Evolutionary conservation across 2,888 invertebrate species (phyloP), one percentile per base, ranked within the genome.

Genomic region (Eupithecia abbreviata): DNA sequence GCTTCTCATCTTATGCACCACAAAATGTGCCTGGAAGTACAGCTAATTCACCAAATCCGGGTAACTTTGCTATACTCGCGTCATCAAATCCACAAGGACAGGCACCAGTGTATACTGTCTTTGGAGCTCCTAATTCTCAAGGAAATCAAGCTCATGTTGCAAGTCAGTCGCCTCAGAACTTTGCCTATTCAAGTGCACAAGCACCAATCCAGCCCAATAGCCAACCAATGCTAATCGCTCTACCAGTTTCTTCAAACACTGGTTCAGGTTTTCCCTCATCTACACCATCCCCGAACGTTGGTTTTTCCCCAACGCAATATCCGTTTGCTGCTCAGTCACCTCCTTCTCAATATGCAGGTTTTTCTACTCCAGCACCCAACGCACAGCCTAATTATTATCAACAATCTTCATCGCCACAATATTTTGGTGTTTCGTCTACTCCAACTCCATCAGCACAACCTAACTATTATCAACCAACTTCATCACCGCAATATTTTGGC

Each of bases 391-490:
- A 42, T 1, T 73, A 67, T 68, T 51, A 69, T 47, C 69, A 69
- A 47, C 47, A 3, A 69, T 10, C 66, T 55, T 68, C 72, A 55
- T 18, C 71, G 0, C 51, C 49, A 45, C 75, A 71, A 15, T 58
- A 72, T 58, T 18, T 55, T 74, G 74, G 74, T 13, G 62, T 9
- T 68, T 68, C 77, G 6, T 51, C 73, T 15, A 62, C 77, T 41
- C 73, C 45, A 72, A 30, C 75, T 62, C 71, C 75, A 55, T 68
- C 77, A 47, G 77, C 82, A 80, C 68, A 78, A 47, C 83, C 67
- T 18, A 66, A 76, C 3, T 86, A 82, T 74, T 84, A 86, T 10
- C 85, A 86, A 6, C 82, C 86, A 41, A 42, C 74, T 15, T 58
- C 45, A 49, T 47, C 73, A 9, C 74, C 77, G 49, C 77, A 75